phyloP scores from a whole-genome alignment of 2,113 vertebrate species.

The Ailurus styani region DNA sequence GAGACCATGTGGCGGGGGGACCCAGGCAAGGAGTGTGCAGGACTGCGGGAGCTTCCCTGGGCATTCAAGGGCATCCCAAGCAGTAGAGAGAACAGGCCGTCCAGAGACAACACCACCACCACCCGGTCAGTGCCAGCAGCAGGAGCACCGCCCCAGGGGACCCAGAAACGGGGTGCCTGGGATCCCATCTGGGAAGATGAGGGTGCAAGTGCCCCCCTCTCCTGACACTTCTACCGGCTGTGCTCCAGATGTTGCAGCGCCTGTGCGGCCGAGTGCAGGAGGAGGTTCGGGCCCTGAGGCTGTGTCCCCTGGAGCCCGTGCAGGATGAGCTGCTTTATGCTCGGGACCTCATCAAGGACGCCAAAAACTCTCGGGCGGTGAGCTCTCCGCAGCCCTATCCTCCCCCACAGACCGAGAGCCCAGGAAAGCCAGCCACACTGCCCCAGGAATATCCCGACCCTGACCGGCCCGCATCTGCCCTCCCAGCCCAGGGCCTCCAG shows the following conservation, averaged over 20 bases:
- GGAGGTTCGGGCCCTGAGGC: constrained; percentile 87
- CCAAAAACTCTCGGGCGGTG: constrained; percentile 91
- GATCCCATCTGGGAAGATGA: neutral
- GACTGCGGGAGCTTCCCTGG: neutral
- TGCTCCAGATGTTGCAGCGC: constrained; percentile 87
- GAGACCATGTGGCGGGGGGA: neutral
- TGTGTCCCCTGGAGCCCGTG: constrained; percentile 82
- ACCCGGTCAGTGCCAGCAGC: neutral
- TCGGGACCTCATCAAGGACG: constrained; percentile 91
- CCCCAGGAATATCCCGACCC: neutral
- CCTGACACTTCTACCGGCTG: neutral
- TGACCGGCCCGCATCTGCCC: neutral
- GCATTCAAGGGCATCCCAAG: neutral
- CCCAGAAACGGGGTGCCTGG: neutral
- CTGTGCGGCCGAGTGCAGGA: constrained; percentile 90
- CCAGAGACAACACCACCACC: neutral
- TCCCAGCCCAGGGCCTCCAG: neutral
- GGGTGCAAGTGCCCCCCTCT: neutral
- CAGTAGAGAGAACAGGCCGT: neutral
- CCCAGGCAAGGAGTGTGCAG: neutral
- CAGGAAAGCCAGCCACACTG: neutral
- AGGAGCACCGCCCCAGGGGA: neutral
- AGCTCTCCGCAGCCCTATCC: constrained; percentile 57
- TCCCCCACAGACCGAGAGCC: neutral
- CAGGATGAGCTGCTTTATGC: constrained; percentile 89